Base-by-base conservation (phyloP, 2,797 vertebrate genomes). In the Enteromius paludinosus region DNA sequence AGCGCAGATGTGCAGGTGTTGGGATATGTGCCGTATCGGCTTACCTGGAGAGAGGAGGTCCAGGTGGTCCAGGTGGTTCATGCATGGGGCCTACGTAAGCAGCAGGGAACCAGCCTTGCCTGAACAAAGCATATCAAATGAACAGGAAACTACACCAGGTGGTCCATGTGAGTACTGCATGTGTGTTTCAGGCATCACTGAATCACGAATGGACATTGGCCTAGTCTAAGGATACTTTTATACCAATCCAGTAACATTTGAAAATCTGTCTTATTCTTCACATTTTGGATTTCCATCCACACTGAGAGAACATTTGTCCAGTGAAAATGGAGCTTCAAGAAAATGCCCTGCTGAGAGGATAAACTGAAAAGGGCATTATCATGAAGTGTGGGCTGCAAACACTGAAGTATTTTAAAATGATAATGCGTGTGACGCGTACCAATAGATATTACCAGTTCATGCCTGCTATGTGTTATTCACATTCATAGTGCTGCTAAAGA, bases 81-180 rank as follows among this genome's bases (percentile, higher is more conserved):
- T 95, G 94, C 83, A 96, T 5, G 59, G 93, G 90, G 88, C 95
- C 96, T 83, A 97, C 95, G 4, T 94, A 99, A 28, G 95, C 89
- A 88, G 96, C 95, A 0, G 98, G 98, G 90, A 99, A 99, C 98
- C 98, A 99, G 84, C 98, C 98, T 0, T 93, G 94, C 54, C 98
- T 99, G 93, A 78, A 64, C 79, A 83, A 56, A 54, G 20, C 49
- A 56, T 61, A 73, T 35, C 30, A 1, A 62, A 78, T 71, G 23
- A 68, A 23, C 47, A 41, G 2, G 71, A 82, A 64, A 75, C 45
- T 15, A 66, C 43, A 66, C 54, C 41, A 33, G 41, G 20, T 15
- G 54, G 41, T 62, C 20, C n/a, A 41, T 62, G 28, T 78, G 49
- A 56, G 33, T n/a, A 56, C 25, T 1, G 30, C 14, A 20, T 15